Base-by-base conservation (phyloP, 2,888 invertebrate genomes). In the Lasioglossum malachurum region DNA sequence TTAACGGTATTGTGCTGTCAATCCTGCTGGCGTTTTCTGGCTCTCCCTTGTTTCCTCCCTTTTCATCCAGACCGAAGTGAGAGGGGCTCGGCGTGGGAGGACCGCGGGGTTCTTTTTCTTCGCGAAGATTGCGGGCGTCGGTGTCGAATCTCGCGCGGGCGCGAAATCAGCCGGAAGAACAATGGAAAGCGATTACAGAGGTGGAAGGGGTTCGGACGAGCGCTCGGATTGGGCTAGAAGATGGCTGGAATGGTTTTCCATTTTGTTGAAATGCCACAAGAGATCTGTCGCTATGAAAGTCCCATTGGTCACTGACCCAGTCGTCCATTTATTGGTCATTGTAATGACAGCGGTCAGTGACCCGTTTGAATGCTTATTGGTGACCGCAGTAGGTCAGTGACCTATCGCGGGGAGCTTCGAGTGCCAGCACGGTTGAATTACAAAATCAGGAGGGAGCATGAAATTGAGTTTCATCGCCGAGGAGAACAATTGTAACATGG, bases 1-100 rank as follows among this genome's bases (percentile, higher is more conserved):
- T 91, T 91, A 91, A 91, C 91, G 90, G 89, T 90, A 91, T 91
- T 91, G 91, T 91, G 89, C 88, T 86, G 91, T 90, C 91, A 89
- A 89, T 91, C 90, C 84, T 75, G 57, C 83, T 78, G 35, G 53
- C 85, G 77, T 78, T 77, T 75, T 71, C 78, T 71, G 67, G 72
- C 82, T 80, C 69, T 76, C 85, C 78, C 89, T 81, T 83, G 76
- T 80, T 72, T 78, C 84, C 77, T 67, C 77, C 57, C 80, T 87
- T 85, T 75, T 73, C 84, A 79, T 83, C 31, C 35, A 19, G 3
- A 31, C 64, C 67, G 35, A 23, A 35, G 67, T 19, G 67, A 67
- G 67, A 35, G 67, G n/a, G 41, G 19, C 53, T 53, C 53, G 23
- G n/a, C 57, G n/a, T 8, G 57, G 1, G 57, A 57, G 57, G n/a